Conservation (phyloP, 1,140 invertebrate genomes). For the Phortica variegata region DNA sequence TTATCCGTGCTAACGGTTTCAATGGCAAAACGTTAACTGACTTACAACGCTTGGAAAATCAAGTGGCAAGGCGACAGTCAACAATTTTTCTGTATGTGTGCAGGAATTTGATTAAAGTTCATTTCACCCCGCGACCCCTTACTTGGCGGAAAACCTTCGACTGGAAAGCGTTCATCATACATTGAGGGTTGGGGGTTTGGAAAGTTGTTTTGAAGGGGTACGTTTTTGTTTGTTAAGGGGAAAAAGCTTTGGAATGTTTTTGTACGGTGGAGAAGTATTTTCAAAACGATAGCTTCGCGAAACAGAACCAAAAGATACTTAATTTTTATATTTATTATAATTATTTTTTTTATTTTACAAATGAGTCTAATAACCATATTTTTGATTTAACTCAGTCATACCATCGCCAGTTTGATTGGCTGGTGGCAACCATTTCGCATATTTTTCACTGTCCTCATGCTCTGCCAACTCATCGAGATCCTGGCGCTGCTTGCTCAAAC, state of each 20-base stretch:
- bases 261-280: constrained; percentile 12
- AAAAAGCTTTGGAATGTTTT: background rate
- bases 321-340: constrained; percentile 2
- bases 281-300: background rate
- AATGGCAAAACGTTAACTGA: constrained; percentile 52
- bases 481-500: constrained; percentile 33
- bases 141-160: constrained; percentile 24
- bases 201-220: constrained; percentile 1
- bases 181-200: constrained; percentile 3
- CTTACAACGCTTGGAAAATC: constrained; percentile 38
- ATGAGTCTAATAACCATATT: constrained; percentile 71
- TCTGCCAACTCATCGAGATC: constrained; percentile 58
- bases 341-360: constrained; percentile 2
- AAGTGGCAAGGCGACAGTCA: constrained; percentile 25
- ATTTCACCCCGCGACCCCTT: constrained; percentile 3
- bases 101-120: constrained; percentile 33
- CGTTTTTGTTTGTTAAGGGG: constrained; percentile 3
- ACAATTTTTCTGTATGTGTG: constrained; percentile 32
- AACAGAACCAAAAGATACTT: constrained; percentile 1
- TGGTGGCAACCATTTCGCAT: constrained; percentile 78
- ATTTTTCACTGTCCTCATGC: constrained; percentile 64
- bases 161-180: background rate
- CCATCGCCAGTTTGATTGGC: constrained; percentile 76
- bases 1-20: constrained; percentile 42
- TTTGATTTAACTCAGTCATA: constrained; percentile 76